These are phyloP conservation scores for Parazoanthus swiftii DNA, from an alignment of 92 coral and sea anemone species.

Conservation along the genomic window DNA sequence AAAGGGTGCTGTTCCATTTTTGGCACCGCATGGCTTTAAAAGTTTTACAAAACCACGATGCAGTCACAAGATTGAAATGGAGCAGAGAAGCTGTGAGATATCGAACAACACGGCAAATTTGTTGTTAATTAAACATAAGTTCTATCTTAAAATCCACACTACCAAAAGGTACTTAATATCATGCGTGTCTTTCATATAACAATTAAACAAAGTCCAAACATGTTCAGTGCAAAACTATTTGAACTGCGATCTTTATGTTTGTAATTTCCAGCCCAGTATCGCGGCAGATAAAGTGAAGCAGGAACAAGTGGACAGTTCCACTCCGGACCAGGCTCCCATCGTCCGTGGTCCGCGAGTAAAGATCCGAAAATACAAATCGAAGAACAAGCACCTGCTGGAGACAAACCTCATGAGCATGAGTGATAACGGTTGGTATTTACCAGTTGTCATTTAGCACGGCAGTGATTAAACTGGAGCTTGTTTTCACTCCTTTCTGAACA, in stretches of 20 bases:
- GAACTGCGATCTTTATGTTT: neutral
- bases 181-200: too few relatives aligned
- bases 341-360: conserved; percentile 29
- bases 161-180: too few relatives aligned
- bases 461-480: neutral
- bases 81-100: too few relatives aligned
- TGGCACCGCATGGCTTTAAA: too few relatives aligned
- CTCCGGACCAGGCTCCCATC: neutral
- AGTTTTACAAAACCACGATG: too few relatives aligned
- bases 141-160: too few relatives aligned
- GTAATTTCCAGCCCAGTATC: neutral
- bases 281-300: neutral
- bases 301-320: conserved; percentile 25
- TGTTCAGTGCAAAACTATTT: neutral
- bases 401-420: conserved; percentile 43
- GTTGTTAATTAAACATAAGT: too few relatives aligned
- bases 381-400: conserved; percentile 32
- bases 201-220: neutral
- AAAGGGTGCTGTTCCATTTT: too few relatives aligned
- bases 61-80: too few relatives aligned
- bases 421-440: conserved; percentile 19
- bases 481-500: neutral
- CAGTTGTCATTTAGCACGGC: neutral
- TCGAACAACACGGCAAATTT: too few relatives aligned
- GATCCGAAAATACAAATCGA: conserved; percentile 26